phyloP scores from a whole-genome alignment of 2,888 invertebrate genomes.

The Hydraecia micacea region DNA sequence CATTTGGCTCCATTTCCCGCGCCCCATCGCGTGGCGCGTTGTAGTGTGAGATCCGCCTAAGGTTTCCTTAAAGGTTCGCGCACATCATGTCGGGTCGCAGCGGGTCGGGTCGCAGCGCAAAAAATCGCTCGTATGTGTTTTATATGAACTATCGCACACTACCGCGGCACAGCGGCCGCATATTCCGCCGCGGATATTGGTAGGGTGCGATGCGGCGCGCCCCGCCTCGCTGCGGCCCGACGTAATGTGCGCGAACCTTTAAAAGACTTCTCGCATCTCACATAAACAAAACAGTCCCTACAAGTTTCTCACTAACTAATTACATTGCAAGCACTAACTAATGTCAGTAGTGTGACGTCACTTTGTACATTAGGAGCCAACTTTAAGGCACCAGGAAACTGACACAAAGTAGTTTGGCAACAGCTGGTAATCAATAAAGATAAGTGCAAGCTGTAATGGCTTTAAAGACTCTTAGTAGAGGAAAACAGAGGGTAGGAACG shows the following conservation, averaged over 20 bases:
- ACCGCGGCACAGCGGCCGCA: too few relatives aligned
- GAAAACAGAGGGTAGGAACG: conserved; percentile 8
- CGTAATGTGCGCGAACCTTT: too few relatives aligned
- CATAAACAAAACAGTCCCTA: not conserved
- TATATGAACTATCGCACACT: too few relatives aligned
- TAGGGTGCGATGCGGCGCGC: too few relatives aligned
- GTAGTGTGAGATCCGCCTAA: not conserved
- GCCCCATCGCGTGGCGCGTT: not conserved
- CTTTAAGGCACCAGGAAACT: conserved; percentile 51
- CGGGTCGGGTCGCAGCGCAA: too few relatives aligned
- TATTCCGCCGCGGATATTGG: too few relatives aligned
- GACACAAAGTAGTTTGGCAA: conserved; percentile 62
- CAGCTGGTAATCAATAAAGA: conserved; percentile 62
- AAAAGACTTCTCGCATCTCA: not conserved
- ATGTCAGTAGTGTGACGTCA: conserved; percentile 42
- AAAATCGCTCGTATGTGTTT: too few relatives aligned
- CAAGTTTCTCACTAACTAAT: conserved; percentile 39
- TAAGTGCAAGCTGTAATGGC: conserved; percentile 63
- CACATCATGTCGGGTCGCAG: too few relatives aligned
- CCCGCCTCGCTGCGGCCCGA: too few relatives aligned
- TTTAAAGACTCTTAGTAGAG: conserved; percentile 35
- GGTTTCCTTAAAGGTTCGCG: too few relatives aligned
- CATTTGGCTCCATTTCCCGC: not conserved
- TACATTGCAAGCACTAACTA: conserved; percentile 43
- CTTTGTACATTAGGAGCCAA: conserved; percentile 54